Conservation (phyloP, 2,888 invertebrate species). For the Drosophila helvetica region DNA sequence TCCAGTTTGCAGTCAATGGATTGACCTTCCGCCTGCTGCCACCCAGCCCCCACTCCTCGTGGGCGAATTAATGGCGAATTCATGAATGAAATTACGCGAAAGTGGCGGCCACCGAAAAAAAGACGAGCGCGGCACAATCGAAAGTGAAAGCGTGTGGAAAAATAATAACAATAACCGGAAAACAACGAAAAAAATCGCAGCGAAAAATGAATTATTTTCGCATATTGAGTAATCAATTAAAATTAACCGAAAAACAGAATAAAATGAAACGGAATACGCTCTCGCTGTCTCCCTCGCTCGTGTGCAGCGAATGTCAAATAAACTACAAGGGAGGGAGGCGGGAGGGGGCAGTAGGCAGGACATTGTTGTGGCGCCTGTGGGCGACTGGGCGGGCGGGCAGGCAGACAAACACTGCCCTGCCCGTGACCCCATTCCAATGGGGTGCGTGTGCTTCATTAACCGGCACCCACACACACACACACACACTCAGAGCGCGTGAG, state of each 20-base stretch:
- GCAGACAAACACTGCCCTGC: slow-evolving; percentile 49
- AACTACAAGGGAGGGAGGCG: neutral
- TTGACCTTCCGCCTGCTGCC: slow-evolving; percentile 24
- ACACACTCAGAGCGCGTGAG: neutral
- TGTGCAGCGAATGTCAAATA: slow-evolving; percentile 49
- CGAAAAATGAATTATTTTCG: slow-evolving; percentile 62
- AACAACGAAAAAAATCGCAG: slow-evolving; percentile 27
- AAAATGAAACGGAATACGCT: slow-evolving; percentile 45
- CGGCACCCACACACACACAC: slow-evolving; percentile 35
- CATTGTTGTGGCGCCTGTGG: slow-evolving; percentile 33
- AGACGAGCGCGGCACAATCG: slow-evolving; percentile 15
- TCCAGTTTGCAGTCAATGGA: slow-evolving; percentile 22
- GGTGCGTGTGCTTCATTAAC: slow-evolving; percentile 77
- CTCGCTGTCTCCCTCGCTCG: slow-evolving; percentile 2
- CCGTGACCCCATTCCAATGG: slow-evolving; percentile 74
- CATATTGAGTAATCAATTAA: slow-evolving; percentile 78
- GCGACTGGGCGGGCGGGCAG: slow-evolving; percentile 10
- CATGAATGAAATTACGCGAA: slow-evolving; percentile 70
- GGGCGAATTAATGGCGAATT: slow-evolving; percentile 54
- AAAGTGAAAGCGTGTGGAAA: slow-evolving; percentile 66
- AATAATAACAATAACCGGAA: slow-evolving; percentile 48
- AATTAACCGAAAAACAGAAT: slow-evolving; percentile 77
- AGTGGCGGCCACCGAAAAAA: slow-evolving; percentile 28
- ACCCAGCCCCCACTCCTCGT: neutral
- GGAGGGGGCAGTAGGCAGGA: slow-evolving; percentile 27